Base-by-base conservation (phyloP, 1,140 invertebrate species). In the Diprion similis region DNA sequence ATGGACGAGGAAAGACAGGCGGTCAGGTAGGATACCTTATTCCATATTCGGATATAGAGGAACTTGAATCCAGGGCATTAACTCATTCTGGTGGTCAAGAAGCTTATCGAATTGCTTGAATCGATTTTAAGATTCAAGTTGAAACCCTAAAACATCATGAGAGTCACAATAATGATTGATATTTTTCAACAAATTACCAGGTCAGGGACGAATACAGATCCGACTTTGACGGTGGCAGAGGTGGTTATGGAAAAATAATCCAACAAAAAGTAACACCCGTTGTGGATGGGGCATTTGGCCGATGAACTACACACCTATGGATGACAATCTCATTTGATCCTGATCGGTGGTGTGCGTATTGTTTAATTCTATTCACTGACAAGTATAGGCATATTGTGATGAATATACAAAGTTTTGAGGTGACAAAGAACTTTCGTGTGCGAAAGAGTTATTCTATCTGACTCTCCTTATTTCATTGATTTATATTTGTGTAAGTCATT, bases 181-280 rank as follows among this genome's bases (percentile, higher is more conserved):
- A 68, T 72, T 72, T 24, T 68, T 66, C 10, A 10, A 77, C 73
- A 68, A 72, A 75, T 66, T 75, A 86, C 85, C 80, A 97, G 95
- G 97, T 99, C 8, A 91, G 98, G 80, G 98, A 99, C 85, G 98
- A 99, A 90, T 99, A 99, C 83, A 90, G 98, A 85, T 98, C 96
- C 75, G 98, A 99, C 82, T 99, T 94, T 89, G 98, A 99, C 87
- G 92, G 94, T 72, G 98, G 98, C 1, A 89, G 98, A 86, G 98
- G 98, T 66, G 98, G 98, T 10, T 99, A 98, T 88, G 97, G 97
- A 37, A 98, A 98, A 89, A 94, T 98, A 73, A 92, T 98, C 74
- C 94, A 95, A 77, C 94, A 95, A 80, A 96, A 96, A 89, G 91
- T 95, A 70, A 81, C 84, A 10, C 77, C 85, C 4, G 11, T 85